These are phyloP conservation scores for Hirudo medicinalis DNA, from an alignment of 1,140 invertebrate species.

Conservation along the genomic window DNA sequence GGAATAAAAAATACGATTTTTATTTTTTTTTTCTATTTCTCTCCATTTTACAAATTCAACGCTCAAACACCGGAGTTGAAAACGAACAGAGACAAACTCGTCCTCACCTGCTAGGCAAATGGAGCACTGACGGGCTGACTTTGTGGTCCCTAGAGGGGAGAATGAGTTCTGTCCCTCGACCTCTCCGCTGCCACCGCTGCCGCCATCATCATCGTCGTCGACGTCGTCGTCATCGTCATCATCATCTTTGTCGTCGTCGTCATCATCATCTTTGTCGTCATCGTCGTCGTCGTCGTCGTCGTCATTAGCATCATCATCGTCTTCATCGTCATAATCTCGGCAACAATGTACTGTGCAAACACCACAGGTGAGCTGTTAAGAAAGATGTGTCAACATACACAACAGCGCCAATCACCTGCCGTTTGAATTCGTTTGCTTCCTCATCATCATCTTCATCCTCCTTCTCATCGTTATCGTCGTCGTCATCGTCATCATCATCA, in stretches of 20 bases:
- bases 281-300: neutral
- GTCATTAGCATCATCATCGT: neutral
- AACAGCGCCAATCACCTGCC: no score
- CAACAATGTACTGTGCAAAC: neutral
- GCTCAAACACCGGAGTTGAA: no score
- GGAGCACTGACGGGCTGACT: no score
- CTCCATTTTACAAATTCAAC: no score
- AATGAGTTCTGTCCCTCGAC: neutral
- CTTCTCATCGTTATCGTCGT: neutral
- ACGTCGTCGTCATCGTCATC: slow-evolving; percentile 12
- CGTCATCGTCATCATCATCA: neutral
- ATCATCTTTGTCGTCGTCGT: neutral
- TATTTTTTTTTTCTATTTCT: neutral
- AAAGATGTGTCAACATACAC: no score
- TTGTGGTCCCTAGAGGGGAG: neutral
- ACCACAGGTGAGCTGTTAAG: no score
- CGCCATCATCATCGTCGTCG: slow-evolving; percentile 10
- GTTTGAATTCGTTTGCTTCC: no score
- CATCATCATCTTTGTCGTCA: neutral
- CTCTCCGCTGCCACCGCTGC: neutral
- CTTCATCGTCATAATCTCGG: neutral
- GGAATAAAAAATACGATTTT: slow-evolving; percentile 5
- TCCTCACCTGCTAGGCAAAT: no score
- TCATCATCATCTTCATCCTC: neutral
- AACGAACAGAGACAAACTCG: no score